A percentile compares a stretch with the other conserved stretches of the same genome.
Conservation (phyloP, 2,888 invertebrate species). For the Linhomoeus sp. region DNA sequence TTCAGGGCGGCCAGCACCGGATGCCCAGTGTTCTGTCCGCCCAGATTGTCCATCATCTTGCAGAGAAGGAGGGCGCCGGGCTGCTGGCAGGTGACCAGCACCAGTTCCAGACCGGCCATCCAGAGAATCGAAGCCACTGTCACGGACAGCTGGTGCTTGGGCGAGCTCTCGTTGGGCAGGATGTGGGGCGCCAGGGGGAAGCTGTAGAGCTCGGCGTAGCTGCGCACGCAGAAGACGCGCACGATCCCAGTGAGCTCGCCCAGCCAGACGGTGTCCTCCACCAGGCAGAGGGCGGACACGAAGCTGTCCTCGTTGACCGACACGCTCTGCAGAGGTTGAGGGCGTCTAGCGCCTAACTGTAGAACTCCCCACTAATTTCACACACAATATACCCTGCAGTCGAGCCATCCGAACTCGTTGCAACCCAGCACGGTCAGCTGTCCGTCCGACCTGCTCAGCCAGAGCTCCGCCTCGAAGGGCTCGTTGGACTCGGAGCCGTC, state of each 20-base stretch:
- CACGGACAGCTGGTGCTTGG: constrained; percentile 2
- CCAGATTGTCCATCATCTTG: constrained; percentile 3
- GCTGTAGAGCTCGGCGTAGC: constrained; percentile 37
- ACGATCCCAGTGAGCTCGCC: constrained; percentile 69
- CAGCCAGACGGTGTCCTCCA: constrained; percentile 55
- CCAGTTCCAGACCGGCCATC: neutral
- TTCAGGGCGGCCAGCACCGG: constrained; percentile 2
- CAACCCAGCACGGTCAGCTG: constrained; percentile 24
- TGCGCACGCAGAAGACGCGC: constrained; percentile 45
- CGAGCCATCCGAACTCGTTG: constrained; percentile 25
- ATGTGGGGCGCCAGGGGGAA: constrained; percentile 41
- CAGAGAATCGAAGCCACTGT: constrained; percentile 3
- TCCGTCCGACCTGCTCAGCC: constrained; percentile 19
- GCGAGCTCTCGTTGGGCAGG: constrained; percentile 4
- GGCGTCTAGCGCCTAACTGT: too few species aligned
- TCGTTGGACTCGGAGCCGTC: neutral
- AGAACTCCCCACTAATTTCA: neutral
- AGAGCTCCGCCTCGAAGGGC: constrained; percentile 12
- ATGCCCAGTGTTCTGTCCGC: neutral
- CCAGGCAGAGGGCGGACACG: constrained; percentile 46
- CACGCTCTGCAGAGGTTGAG: neutral
- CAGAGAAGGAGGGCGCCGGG: constrained; percentile 6
- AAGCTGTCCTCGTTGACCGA: constrained; percentile 13
- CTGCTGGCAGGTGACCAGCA: constrained; percentile 1
- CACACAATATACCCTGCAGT: constrained; percentile 17